Evolutionary conservation across 37 sponge, comb jelly and placozoan genomes (phyloP), one percentile per base, ranked within the genome.

Genomic region (Corticium candelabrum): DNA sequence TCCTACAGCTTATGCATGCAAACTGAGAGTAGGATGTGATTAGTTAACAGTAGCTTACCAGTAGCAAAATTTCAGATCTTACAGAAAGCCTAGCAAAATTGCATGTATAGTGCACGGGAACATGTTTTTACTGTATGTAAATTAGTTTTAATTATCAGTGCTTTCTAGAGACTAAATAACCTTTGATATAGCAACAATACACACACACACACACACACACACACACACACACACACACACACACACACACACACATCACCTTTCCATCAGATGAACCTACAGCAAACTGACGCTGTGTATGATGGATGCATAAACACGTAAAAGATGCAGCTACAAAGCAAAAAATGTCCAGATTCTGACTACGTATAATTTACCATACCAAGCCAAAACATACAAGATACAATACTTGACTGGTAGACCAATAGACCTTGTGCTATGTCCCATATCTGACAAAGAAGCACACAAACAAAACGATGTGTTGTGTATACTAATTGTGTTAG

Each of bases 181-280:
- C n/a, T n/a, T n/a, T n/a, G n/a, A n/a, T n/a, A n/a, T n/a, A 32
- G 15, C 56, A 39, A 0, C 1, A 37, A 30, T 40, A 37, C 34
- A 34, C 72, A 34, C 29, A 3, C 35, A 70, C 1, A 1, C 2
- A 80, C 74, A 74, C 36, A 74, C 2, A 1, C 74, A 74, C 74
- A 35, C 35, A 74, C 74, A 1, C 36, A 35, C 36, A 1, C 36
- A 34, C 74, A 35, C 36, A 31, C 33, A 3, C 33, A 3, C 35
- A 3, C 2, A 74, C 33, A 74, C 2, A 74, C 74, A 74, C 74
- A 74, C 74, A 90, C 90, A 83, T 76, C n/a, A n/a, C n/a, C n/a
- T n/a, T 84, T 74, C 90, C 90, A 75, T 90, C 85, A 30, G 87
- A 82, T 68, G 88, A 67, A 0, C 84, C 82, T 34, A 86, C 68